Percentiles rank a stretch among this genome's conserved stretches.
These are phyloP conservation scores for Lemur catta DNA, from an alignment of 2,797 vertebrate genomes.

Conservation along the genomic window DNA sequence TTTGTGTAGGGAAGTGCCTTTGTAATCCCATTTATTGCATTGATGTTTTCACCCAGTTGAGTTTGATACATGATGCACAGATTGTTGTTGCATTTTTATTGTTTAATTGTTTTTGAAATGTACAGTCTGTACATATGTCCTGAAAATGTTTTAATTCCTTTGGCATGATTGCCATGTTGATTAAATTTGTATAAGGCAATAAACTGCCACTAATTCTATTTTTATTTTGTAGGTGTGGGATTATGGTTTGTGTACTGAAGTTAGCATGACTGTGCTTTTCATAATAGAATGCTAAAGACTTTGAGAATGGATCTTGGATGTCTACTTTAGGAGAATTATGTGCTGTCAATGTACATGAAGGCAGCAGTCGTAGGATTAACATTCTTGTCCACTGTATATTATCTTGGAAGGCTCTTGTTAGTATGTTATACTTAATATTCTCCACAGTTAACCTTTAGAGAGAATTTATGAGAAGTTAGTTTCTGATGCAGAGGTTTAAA, in stretches of 20 bases:
- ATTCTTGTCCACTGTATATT: constrained; percentile 82
- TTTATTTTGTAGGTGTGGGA: constrained; percentile 85
- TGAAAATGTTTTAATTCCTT: constrained; percentile 94
- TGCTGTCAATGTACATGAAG: constrained; percentile 80
- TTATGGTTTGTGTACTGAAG: constrained; percentile 86
- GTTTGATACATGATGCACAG: constrained; percentile 84
- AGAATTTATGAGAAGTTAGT: constrained; percentile 74
- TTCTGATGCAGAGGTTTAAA: constrained; percentile 77
- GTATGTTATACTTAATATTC: constrained; percentile 79
- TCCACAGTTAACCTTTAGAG: constrained; percentile 80
- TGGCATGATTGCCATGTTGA: constrained; percentile 90
- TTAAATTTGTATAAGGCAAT: constrained; percentile 92
- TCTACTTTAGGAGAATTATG: constrained; percentile 83
- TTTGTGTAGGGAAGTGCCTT: constrained; percentile 91
- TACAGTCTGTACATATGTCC: constrained; percentile 94
- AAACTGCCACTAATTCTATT: constrained; percentile 90
- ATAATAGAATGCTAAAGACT: constrained; percentile 81
- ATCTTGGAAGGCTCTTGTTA: constrained; percentile 80
- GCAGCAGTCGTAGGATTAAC: constrained; percentile 80
- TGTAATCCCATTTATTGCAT: constrained; percentile 86
- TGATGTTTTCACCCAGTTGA: constrained; percentile 83
- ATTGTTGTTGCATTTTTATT: constrained; percentile 88
- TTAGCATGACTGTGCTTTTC: constrained; percentile 86
- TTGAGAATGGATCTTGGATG: constrained; percentile 82
- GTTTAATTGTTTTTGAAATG: constrained; percentile 88